These are phyloP conservation scores for Hippopotamus amphibius DNA, from an alignment of 2,113 vertebrate genomes.

Conservation along the genomic window DNA sequence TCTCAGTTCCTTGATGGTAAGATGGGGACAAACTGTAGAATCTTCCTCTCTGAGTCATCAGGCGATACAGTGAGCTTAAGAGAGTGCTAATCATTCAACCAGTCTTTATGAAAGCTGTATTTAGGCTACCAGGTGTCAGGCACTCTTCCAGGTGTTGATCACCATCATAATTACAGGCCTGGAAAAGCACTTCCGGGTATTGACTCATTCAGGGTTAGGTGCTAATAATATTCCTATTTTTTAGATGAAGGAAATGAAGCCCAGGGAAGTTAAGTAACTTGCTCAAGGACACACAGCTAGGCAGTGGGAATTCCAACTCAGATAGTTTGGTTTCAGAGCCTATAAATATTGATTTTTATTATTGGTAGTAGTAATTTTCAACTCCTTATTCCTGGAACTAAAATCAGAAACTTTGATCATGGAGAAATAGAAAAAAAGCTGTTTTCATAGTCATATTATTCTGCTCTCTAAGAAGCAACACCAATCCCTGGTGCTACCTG, in stretches of 20 bases:
- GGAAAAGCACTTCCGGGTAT: background rate
- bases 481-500: fast-evolving
- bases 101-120: background rate
- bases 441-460: background rate
- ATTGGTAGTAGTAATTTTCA: background rate
- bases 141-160: background rate
- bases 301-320: background rate
- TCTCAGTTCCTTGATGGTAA: background rate
- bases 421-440: background rate
- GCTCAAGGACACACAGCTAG: background rate
- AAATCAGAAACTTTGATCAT: background rate
- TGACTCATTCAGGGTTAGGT: background rate
- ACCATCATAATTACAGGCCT: background rate
- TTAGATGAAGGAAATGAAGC: background rate
- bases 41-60: background rate
- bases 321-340: background rate
- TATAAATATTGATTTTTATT: background rate
- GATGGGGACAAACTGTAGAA: background rate
- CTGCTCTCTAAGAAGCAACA: background rate
- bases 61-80: background rate
- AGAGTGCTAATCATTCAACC: background rate
- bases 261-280: background rate
- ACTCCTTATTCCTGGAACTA: background rate
- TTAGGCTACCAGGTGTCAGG: no score
- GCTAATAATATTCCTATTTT: background rate